A percentile compares a stretch with the other conserved stretches of the same genome.
These are phyloP conservation scores for Emydoidea blandingii DNA, from an alignment of 2,797 vertebrate species.

Conservation along the genomic window DNA sequence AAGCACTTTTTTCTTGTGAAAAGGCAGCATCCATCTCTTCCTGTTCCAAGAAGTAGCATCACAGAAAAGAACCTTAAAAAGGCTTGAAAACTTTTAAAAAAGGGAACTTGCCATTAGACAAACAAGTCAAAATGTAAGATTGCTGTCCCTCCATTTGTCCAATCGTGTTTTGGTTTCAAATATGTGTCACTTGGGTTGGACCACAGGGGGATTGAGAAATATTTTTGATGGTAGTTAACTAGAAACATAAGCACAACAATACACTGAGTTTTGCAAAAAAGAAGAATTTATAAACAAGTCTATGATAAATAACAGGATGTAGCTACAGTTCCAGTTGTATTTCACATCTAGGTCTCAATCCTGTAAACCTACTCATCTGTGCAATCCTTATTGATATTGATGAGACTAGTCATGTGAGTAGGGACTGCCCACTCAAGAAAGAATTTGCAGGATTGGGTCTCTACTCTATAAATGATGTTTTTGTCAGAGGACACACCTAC, in stretches of 20 bases:
- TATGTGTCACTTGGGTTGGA: neutral
- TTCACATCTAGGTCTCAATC: neutral
- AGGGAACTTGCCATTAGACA: neutral
- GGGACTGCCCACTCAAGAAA: neutral
- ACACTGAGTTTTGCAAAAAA: neutral
- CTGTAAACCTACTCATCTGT: neutral
- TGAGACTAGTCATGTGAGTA: neutral
- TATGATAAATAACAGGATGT: constrained; percentile 50
- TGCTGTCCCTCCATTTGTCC: neutral
- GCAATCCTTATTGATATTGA: neutral
- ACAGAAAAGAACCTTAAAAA: neutral
- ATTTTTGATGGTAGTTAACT: neutral
- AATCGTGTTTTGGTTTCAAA: neutral
- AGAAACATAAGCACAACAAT: neutral
- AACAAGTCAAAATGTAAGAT: neutral
- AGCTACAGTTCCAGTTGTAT: neutral
- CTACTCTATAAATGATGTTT: neutral
- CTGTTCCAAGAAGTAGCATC: neutral
- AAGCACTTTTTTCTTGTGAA: neutral
- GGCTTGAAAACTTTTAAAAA: neutral
- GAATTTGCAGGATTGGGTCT: neutral
- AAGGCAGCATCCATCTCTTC: neutral
- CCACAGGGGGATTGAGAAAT: neutral
- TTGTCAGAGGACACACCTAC: neutral
- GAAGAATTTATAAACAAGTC: neutral